phyloP scores from a whole-genome alignment of 2,797 vertebrate species.

The Cynopterus sphinx region DNA sequence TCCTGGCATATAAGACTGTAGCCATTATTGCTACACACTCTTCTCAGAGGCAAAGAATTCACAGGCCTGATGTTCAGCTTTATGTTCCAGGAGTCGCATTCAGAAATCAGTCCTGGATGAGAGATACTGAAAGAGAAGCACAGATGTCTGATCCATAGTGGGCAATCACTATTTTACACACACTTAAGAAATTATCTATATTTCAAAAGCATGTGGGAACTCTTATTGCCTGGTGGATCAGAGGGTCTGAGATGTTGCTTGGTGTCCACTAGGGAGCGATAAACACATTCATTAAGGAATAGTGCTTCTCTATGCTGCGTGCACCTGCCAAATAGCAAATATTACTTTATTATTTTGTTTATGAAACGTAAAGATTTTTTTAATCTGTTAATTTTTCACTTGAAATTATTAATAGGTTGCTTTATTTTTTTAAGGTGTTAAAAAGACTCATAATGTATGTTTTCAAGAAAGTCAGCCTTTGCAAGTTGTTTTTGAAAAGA shows the following conservation, averaged over 20 bases:
- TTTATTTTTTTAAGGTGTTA: conserved; percentile 89
- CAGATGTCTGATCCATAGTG: not conserved
- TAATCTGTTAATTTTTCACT: conserved; percentile 9
- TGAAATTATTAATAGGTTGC: conserved; percentile 49
- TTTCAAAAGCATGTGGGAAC: not conserved
- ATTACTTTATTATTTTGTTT: conserved; percentile 30
- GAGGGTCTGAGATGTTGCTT: not conserved
- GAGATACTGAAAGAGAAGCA: not conserved
- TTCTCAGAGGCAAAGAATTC: conserved; percentile 20
- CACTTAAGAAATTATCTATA: not conserved
- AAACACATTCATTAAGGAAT: conserved; percentile 24
- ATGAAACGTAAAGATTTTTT: conserved; percentile 28
- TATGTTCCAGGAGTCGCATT: not conserved
- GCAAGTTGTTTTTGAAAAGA: conserved; percentile 92
- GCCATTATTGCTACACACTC: not conserved
- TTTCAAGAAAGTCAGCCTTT: conserved; percentile 93
- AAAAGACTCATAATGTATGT: conserved; percentile 92
- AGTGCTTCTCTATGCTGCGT: not conserved
- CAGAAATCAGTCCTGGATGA: not conserved
- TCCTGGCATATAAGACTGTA: not conserved
- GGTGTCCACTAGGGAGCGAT: conserved; percentile 64
- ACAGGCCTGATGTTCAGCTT: not conserved
- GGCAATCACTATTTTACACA: not conserved
- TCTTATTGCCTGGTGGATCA: not conserved
- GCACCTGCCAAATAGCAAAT: not conserved